These are phyloP conservation scores for Scaptomyza flava DNA, from an alignment of 2,888 invertebrate species.

Conservation along the genomic window DNA sequence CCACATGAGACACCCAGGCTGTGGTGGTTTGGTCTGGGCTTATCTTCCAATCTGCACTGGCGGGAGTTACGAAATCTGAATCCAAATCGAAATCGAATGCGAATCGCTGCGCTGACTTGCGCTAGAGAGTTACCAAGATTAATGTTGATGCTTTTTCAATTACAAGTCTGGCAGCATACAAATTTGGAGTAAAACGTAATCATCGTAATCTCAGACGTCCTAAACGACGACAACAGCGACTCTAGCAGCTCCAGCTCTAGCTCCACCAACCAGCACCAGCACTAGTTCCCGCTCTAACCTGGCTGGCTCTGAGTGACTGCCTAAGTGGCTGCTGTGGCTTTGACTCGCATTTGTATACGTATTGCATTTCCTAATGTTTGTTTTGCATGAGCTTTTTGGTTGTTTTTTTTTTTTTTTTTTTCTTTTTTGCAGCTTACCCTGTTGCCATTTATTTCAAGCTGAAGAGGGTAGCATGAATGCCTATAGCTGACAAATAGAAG, in stretches of 20 bases:
- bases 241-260: slow-evolving; percentile 35
- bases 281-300: slow-evolving; percentile 25
- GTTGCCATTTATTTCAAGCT: neutral
- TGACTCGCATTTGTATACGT: slow-evolving; percentile 63
- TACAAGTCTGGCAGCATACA: slow-evolving; percentile 81
- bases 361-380: slow-evolving; percentile 82
- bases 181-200: slow-evolving; percentile 82
- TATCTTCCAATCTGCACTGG: slow-evolving; percentile 41
- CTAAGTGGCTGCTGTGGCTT: slow-evolving; percentile 74
- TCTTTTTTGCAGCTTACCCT: slow-evolving; percentile 14
- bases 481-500: neutral
- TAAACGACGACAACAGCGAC: slow-evolving; percentile 69
- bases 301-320: slow-evolving; percentile 67
- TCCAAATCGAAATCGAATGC: slow-evolving; percentile 68
- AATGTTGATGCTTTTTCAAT: slow-evolving; percentile 84
- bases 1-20: slow-evolving; percentile 50
- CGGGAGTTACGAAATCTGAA: slow-evolving; percentile 60
- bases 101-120: slow-evolving; percentile 49
- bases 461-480: slow-evolving; percentile 1
- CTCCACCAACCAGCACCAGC: slow-evolving; percentile 15
- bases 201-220: slow-evolving; percentile 79
- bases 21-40: slow-evolving; percentile 25
- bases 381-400: slow-evolving; percentile 73
- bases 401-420: too few relatives aligned
- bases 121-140: slow-evolving; percentile 80